A percentile compares a stretch with the other conserved stretches of the same genome.
These are phyloP conservation scores for Lycocorax pyrrhopterus DNA, from an alignment of 2,113 vertebrate genomes.

Conservation along the genomic window DNA sequence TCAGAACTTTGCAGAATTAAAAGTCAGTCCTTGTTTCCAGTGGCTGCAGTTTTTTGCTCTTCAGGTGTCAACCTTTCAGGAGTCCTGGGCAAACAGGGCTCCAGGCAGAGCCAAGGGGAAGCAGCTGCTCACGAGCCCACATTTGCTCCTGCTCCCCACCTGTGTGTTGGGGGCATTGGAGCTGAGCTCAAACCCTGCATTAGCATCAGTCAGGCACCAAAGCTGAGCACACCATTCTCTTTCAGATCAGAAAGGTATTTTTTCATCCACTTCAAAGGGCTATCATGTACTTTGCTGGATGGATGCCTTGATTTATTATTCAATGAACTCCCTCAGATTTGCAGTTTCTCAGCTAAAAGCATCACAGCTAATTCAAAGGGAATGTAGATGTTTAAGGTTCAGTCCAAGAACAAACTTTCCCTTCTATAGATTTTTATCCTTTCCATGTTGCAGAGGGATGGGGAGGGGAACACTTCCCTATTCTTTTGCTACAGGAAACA, in stretches of 20 bases:
- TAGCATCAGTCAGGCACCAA: not conserved
- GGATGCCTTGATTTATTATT: constrained; percentile 35
- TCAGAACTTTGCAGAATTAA: not conserved
- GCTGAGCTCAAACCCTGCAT: not conserved
- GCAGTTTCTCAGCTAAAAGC: constrained; percentile 35
- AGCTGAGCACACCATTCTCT: not conserved
- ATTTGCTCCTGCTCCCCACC: not conserved
- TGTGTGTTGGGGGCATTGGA: not conserved
- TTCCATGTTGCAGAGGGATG: not conserved
- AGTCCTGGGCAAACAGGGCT: not conserved
- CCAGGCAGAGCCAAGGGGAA: not conserved
- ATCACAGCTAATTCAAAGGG: not conserved
- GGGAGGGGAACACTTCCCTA: not conserved
- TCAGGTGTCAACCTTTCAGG: not conserved
- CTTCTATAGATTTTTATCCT: not conserved
- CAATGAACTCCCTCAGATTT: not conserved
- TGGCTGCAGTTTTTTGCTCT: not conserved
- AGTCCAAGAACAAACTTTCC: not conserved
- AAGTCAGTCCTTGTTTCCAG: not conserved
- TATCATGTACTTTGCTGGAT: not conserved
- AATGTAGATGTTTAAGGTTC: not conserved
- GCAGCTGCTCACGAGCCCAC: not conserved
- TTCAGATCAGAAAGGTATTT: not conserved
- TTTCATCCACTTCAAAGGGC: constrained; percentile 2
- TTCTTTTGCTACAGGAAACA: not conserved